Conservation (phyloP, 2,797 vertebrate genomes). For the Coregonus sp. region DNA sequence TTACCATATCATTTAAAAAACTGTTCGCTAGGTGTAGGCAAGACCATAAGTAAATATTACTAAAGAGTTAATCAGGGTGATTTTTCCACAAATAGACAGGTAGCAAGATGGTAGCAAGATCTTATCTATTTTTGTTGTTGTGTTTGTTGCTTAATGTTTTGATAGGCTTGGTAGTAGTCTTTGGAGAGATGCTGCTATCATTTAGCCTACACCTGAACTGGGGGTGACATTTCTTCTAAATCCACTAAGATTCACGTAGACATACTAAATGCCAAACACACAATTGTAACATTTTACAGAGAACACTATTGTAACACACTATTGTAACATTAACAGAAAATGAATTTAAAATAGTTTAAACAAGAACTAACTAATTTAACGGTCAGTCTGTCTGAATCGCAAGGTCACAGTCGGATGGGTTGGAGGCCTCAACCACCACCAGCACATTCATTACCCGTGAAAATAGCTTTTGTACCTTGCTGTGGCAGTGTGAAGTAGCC, state of each 20-base stretch:
- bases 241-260: constrained; percentile 36
- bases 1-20: too few species aligned
- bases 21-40: too few species aligned
- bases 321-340: too few species aligned
- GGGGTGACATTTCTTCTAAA: constrained; percentile 25
- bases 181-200: constrained; percentile 32
- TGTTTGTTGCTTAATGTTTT: constrained; percentile 40
- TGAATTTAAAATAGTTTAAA: constrained; percentile 5
- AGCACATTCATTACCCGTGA: constrained; percentile 58
- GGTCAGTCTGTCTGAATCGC: constrained; percentile 25
- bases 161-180: constrained; percentile 38
- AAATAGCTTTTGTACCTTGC: constrained; percentile 64
- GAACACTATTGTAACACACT: too few species aligned
- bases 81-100: too few species aligned
- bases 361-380: not conserved
- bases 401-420: constrained; percentile 38
- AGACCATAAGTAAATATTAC: too few species aligned
- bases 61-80: too few species aligned
- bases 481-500: too few species aligned
- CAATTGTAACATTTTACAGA: too few species aligned
- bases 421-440: constrained; percentile 27
- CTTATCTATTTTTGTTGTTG: not conserved
- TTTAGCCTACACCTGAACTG: constrained; percentile 28
- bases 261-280: not conserved
- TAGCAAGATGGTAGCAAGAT: too few species aligned